phyloP scores from a whole-genome alignment of 2,113 vertebrate genomes.

The Cyprinodon tularosa region DNA sequence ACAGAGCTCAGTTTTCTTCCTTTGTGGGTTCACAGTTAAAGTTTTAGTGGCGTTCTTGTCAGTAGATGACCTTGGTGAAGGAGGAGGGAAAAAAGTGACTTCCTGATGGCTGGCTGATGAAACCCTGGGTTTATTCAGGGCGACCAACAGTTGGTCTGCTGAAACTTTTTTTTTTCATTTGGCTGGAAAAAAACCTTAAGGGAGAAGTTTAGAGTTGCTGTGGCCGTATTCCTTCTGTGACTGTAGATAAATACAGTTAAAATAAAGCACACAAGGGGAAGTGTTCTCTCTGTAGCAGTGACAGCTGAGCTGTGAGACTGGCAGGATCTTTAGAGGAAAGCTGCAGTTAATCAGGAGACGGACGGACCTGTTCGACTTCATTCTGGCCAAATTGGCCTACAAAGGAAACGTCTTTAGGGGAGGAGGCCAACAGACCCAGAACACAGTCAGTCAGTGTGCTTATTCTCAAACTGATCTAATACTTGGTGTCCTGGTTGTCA shows the following conservation, averaged over 20 bases:
- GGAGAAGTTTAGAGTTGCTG: constrained; percentile 4
- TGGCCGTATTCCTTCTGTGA: not conserved
- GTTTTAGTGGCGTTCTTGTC: constrained; percentile 37
- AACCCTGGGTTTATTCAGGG: not conserved
- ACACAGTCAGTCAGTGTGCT: constrained; percentile 6
- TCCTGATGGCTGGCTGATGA: constrained; percentile 27
- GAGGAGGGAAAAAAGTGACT: constrained; percentile 34
- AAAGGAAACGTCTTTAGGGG: constrained; percentile 53
- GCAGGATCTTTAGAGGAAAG: constrained; percentile 39
- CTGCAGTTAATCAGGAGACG: constrained; percentile 57
- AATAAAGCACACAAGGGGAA: not conserved
- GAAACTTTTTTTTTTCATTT: not conserved
- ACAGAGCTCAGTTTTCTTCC: constrained; percentile 28
- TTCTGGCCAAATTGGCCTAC: constrained; percentile 56
- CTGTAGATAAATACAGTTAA: constrained; percentile 18
- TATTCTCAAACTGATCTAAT: constrained; percentile 21
- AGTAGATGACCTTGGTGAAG: constrained; percentile 50
- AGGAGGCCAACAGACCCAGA: constrained; percentile 44
- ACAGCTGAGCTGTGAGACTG: constrained; percentile 40
- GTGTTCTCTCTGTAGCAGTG: not conserved
- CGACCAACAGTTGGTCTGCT: not conserved
- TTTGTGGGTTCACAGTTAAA: constrained; percentile 54
- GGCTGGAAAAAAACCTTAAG: not conserved
- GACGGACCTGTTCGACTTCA: constrained; percentile 40
- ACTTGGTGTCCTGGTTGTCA: constrained; percentile 16